These are phyloP conservation scores for Anoplolepis gracilipes DNA, from an alignment of 1,140 invertebrate species.

Conservation along the genomic window DNA sequence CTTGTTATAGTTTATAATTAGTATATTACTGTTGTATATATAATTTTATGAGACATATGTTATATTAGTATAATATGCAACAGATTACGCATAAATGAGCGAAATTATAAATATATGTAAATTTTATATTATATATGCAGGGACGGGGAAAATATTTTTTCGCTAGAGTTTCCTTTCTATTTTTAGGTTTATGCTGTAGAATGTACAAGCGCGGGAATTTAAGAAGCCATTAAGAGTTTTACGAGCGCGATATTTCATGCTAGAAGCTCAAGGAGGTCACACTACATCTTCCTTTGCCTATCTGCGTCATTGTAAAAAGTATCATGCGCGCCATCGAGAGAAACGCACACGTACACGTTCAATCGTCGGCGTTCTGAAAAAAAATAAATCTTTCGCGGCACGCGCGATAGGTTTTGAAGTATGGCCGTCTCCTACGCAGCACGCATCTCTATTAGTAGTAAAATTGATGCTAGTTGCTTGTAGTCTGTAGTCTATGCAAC, in stretches of 20 bases:
- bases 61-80: conserved; percentile 31
- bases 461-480: conserved; percentile 36
- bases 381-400: conserved; percentile 45
- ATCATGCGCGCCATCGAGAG: conserved; percentile 26
- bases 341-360: conserved; percentile 22
- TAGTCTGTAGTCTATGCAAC: neutral
- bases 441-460: conserved; percentile 52
- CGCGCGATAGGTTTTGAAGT: conserved; percentile 25
- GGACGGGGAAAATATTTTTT: conserved; percentile 27
- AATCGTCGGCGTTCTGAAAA: neutral
- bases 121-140: neutral
- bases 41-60: neutral
- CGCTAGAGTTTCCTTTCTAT: conserved; percentile 49
- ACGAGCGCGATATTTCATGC: conserved; percentile 57
- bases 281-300: conserved; percentile 7
- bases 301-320: conserved; percentile 51
- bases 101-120: conserved; percentile 38
- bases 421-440: neutral
- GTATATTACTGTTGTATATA: conserved; percentile 10
- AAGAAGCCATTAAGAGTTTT: conserved; percentile 58
- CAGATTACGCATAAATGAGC: conserved; percentile 1
- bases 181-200: conserved; percentile 34
- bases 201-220: conserved; percentile 49
- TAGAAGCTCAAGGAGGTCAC: conserved; percentile 35
- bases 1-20: neutral